Percentiles rank a stretch among this genome's conserved stretches.
Evolutionary conservation across 2,113 vertebrate genomes (phyloP).

Genomic region (Trochalopteron elliotii): DNA sequence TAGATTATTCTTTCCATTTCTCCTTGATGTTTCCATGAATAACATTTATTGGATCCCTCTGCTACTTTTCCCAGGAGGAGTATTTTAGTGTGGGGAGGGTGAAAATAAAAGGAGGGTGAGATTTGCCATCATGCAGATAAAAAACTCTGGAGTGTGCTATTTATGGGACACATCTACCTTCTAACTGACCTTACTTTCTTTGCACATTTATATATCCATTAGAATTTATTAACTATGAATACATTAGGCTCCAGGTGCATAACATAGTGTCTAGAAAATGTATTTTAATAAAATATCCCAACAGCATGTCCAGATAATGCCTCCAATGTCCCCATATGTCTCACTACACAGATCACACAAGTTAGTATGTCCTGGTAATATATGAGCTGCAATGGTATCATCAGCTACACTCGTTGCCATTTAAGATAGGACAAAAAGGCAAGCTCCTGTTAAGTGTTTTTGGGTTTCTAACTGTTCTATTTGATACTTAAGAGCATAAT

Average conservation of each 20-base stretch:
- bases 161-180: slow-evolving; percentile 1
- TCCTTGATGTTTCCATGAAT: background rate
- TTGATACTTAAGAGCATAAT: slow-evolving; percentile 33
- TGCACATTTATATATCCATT: slow-evolving; percentile 10
- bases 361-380: background rate
- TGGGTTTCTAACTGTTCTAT: background rate
- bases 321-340: slow-evolving; percentile 26
- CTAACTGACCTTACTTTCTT: slow-evolving; percentile 27
- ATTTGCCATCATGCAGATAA: background rate
- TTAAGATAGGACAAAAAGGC: background rate
- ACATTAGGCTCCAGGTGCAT: slow-evolving; percentile 27
- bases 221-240: slow-evolving; percentile 62
- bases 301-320: slow-evolving; percentile 35
- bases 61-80: background rate
- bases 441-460: background rate
- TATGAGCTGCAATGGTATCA: background rate
- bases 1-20: background rate
- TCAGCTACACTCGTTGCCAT: background rate
- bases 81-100: background rate
- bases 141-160: background rate
- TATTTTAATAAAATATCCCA: slow-evolving; percentile 42
- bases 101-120: background rate
- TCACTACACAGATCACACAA: slow-evolving; percentile 3
- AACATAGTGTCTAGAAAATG: background rate
- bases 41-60: background rate